A percentile compares a stretch with the other conserved stretches of the same genome.
These are phyloP conservation scores for Calameuta idolon DNA, from an alignment of 2,888 invertebrate genomes.

Conservation along the genomic window DNA sequence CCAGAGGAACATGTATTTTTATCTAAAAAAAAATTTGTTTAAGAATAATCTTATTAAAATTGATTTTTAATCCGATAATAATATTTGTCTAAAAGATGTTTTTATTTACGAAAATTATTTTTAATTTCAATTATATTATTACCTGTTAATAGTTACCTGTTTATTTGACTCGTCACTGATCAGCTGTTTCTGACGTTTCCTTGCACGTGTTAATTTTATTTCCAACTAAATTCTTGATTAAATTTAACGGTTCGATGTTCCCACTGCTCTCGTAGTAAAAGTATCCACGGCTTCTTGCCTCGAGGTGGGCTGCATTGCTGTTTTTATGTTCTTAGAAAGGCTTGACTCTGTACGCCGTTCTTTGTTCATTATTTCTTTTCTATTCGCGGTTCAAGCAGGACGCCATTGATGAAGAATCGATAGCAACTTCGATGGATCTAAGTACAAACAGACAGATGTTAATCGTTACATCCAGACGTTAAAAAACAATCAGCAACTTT, in stretches of 20 bases:
- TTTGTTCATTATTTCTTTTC: neutral
- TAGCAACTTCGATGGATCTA: neutral
- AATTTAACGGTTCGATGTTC: neutral
- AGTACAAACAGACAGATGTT: neutral
- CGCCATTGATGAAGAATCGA: neutral
- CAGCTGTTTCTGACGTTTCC: neutral
- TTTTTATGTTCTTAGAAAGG: neutral
- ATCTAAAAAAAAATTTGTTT: too few relatives aligned
- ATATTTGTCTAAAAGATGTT: neutral
- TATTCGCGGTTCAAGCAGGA: neutral
- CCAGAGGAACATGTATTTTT: too few relatives aligned
- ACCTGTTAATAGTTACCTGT: neutral
- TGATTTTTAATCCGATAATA: neutral
- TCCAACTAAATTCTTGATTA: neutral
- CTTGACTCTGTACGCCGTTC: neutral
- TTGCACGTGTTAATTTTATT: neutral
- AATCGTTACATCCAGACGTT: neutral
- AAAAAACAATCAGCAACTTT: neutral
- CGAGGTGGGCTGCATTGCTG: neutral
- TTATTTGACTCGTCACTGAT: neutral
- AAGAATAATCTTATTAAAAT: neutral
- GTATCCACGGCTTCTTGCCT: neutral
- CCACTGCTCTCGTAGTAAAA: neutral
- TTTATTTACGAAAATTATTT: neutral
- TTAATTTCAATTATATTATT: neutral